Conservation (phyloP, 2,888 invertebrate species). For the Camptogramma bilineatum region DNA sequence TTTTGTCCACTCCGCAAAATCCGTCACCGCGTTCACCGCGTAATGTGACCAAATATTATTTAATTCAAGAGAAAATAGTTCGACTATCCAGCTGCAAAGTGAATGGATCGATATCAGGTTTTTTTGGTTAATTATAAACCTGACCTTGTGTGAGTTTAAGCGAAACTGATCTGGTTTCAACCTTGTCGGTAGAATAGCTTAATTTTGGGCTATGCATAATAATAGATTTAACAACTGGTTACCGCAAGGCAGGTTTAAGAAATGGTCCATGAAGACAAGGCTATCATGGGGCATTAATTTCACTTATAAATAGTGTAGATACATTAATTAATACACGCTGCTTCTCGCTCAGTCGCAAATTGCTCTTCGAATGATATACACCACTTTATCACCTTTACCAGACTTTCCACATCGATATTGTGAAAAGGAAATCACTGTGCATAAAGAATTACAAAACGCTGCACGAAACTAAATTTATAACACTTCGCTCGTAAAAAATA, state of each 20-base stretch:
- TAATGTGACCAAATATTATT: no score
- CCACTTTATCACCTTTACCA: no score
- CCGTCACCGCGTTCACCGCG: no score
- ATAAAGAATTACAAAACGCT: not conserved
- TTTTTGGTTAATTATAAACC: slow-evolving; percentile 48
- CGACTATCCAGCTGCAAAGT: slow-evolving; percentile 35
- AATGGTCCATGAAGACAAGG: slow-evolving; percentile 1
- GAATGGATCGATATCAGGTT: slow-evolving; percentile 43
- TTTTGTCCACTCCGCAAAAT: no score
- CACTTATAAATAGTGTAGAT: not conserved
- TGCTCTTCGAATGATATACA: no score
- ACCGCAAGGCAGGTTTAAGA: not conserved
- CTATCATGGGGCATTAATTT: not conserved
- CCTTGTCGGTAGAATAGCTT: slow-evolving; percentile 25
- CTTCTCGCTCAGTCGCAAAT: no score
- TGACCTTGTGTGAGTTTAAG: slow-evolving; percentile 47
- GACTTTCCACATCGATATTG: not conserved
- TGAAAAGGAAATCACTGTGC: not conserved
- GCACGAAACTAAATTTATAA: not conserved
- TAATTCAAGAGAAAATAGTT: slow-evolving; percentile 8
- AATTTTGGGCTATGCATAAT: slow-evolving; percentile 22
- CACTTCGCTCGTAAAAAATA: not conserved
- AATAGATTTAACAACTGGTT: slow-evolving; percentile 16
- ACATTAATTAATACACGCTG: no score
- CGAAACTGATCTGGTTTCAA: slow-evolving; percentile 33